Conservation (phyloP, 2,888 invertebrate genomes). For the Marronus borbonicus region DNA sequence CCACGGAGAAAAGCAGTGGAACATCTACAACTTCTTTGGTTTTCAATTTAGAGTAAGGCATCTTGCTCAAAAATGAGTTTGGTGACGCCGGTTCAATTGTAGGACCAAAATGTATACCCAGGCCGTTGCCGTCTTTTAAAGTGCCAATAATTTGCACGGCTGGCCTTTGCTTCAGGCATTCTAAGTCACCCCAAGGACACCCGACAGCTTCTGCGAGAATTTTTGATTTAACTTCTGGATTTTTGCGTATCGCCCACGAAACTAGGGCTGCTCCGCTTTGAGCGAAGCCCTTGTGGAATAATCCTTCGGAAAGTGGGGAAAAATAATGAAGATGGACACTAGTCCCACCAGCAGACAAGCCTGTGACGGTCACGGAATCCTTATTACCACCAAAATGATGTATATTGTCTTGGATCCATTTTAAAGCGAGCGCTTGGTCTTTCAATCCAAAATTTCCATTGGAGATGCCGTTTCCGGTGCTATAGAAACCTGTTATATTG, state of each 20-base stretch:
- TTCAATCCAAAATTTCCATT: conserved; percentile 67
- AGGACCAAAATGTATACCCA: conserved; percentile 61
- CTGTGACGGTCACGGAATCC: conserved; percentile 65
- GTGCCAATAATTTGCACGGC: conserved; percentile 70
- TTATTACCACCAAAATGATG: conserved; percentile 67
- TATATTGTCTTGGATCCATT: conserved; percentile 66
- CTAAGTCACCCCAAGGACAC: conserved; percentile 77
- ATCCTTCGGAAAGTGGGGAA: conserved; percentile 64
- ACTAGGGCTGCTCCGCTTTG: conserved; percentile 80
- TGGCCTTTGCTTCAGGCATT: conserved; percentile 77
- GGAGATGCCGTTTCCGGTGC: background rate
- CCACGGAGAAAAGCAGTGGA: conserved; percentile 80
- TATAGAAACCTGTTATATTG: conserved; percentile 21
- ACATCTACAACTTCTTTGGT: conserved; percentile 76
- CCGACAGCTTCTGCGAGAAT: conserved; percentile 75
- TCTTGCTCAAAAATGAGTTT: conserved; percentile 77
- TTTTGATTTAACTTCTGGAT: conserved; percentile 75
- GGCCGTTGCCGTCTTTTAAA: background rate
- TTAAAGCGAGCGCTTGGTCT: conserved; percentile 65
- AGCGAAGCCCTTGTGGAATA: conserved; percentile 72
- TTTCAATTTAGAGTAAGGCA: conserved; percentile 76
- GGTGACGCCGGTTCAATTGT: conserved; percentile 60
- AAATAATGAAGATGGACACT: conserved; percentile 68
- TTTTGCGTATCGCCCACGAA: conserved; percentile 73
- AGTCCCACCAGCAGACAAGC: conserved; percentile 66